Conservation (phyloP, 2,797 vertebrate genomes). For the Peromyscus melanophrys region DNA sequence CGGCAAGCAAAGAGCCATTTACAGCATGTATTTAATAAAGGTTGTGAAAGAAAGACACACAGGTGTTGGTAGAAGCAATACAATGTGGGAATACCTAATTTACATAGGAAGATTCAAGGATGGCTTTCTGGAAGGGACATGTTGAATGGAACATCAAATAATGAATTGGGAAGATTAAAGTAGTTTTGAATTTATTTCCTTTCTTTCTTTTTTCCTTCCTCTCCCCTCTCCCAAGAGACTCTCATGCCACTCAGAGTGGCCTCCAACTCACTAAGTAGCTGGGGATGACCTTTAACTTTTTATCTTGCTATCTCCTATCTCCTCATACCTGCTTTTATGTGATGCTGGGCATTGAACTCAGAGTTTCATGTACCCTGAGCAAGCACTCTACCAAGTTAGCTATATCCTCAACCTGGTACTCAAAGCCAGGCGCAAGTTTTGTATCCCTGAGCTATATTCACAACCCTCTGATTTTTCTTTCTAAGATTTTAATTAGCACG, state of each 20-base stretch:
- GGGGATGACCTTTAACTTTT: neutral
- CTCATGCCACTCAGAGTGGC: neutral
- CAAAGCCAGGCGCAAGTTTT: neutral
- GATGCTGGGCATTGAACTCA: neutral
- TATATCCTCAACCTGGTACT: neutral
- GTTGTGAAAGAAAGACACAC: neutral
- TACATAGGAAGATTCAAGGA: slow-evolving; percentile 16
- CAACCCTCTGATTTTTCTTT: neutral
- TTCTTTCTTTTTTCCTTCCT: neutral
- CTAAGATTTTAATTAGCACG: neutral
- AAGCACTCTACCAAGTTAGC: neutral
- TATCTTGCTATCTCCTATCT: neutral
- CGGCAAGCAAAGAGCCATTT: neutral
- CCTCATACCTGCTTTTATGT: neutral
- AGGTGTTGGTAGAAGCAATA: neutral
- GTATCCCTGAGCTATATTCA: neutral
- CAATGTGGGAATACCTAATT: neutral
- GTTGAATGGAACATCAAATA: slow-evolving; percentile 32
- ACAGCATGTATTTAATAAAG: neutral
- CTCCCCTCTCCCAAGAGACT: neutral
- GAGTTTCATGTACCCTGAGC: neutral
- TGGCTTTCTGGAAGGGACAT: slow-evolving; percentile 25
- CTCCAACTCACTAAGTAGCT: neutral
- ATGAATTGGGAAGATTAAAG: neutral
- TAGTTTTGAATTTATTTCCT: neutral